Percentiles rank a stretch among this genome's conserved stretches.
phyloP scores from a whole-genome alignment of 2,113 vertebrate species.

The Varanus salvator region DNA sequence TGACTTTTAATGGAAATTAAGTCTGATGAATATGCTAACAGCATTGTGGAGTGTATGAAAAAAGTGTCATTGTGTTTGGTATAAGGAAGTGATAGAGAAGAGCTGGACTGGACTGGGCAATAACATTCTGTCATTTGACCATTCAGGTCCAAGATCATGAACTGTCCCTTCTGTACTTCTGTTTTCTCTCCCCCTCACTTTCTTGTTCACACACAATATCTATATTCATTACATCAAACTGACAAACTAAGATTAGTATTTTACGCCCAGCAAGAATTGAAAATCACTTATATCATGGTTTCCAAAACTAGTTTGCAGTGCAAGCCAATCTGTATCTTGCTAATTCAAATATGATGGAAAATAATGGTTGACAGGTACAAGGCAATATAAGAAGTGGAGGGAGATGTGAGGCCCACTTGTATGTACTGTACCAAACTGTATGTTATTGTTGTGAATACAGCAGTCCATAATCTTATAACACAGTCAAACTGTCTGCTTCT shows the following conservation, averaged over 20 bases:
- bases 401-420: background rate
- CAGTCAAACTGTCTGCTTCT: constrained; percentile 33
- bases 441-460: background rate
- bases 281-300: background rate
- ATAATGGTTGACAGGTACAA: background rate
- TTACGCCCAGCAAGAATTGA: background rate
- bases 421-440: background rate
- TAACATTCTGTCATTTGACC: too few relatives aligned
- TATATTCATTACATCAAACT: background rate
- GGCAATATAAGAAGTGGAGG: background rate
- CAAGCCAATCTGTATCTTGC: background rate
- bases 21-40: constrained; percentile 46
- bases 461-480: constrained; percentile 9
- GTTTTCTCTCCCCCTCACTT: background rate
- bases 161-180: background rate
- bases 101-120: background rate
- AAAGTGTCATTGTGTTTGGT: constrained; percentile 49
- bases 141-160: too few relatives aligned
- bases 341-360: background rate
- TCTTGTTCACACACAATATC: too few relatives aligned
- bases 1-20: constrained; percentile 54
- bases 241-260: background rate
- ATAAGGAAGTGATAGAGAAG: constrained; percentile 17
- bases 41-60: constrained; percentile 49
- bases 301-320: background rate